Evolutionary conservation across 30 jellyfish, hydroid and myxozoan genomes (phyloP).

Genomic region (Pelagia noctiluca): DNA sequence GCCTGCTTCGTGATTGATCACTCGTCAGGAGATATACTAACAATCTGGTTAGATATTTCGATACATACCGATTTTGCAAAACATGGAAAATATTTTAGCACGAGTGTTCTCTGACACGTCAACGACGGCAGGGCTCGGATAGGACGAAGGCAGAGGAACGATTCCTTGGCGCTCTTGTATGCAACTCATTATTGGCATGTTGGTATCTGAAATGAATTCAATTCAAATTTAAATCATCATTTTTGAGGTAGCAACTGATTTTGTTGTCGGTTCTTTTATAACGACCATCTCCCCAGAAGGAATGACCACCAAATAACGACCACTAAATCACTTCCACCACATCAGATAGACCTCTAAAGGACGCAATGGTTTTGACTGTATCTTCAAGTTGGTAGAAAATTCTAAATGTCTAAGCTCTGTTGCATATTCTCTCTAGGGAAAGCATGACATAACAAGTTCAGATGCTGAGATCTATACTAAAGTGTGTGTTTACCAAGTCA

Average conservation of each 20-base stretch:
- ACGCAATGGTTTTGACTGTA: no score
- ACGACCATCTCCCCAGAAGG: background rate
- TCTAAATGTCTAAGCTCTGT: no score
- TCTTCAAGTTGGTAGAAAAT: no score
- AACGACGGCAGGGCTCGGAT: constrained; percentile 91
- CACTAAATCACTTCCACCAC: no score
- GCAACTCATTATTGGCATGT: constrained; percentile 73
- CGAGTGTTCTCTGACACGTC: constrained; percentile 90
- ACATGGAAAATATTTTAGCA: constrained; percentile 82
- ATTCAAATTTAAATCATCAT: background rate
- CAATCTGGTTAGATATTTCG: background rate
- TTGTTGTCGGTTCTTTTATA: background rate
- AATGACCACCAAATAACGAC: no score
- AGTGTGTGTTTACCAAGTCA: no score
- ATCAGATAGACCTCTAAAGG: no score
- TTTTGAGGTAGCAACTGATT: background rate
- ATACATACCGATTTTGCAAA: constrained; percentile 76
- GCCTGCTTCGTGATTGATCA: no score
- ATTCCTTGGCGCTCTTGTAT: constrained; percentile 76
- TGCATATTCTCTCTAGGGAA: no score
- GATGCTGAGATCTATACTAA: no score
- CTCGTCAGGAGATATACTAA: background rate
- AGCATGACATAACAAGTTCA: no score
- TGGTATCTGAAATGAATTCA: constrained; percentile 40
- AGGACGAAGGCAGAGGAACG: constrained; percentile 76